A percentile compares a stretch with the other conserved stretches of the same genome.
These are phyloP conservation scores for Mormyrus lacerda DNA, from an alignment of 2,113 vertebrate species.

Conservation along the genomic window DNA sequence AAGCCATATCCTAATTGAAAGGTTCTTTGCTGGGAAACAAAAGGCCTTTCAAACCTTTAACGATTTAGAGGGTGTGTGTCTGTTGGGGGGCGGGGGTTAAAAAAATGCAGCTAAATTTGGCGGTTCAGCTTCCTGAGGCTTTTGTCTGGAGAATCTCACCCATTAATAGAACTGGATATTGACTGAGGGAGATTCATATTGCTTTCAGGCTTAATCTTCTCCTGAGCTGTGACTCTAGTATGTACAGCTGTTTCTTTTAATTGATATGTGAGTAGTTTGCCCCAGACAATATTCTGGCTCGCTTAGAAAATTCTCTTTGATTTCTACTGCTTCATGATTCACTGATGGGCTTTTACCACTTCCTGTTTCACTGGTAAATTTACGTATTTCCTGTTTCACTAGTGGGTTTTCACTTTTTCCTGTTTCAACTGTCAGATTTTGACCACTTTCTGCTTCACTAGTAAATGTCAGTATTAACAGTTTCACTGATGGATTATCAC, in stretches of 20 bases:
- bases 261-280: conserved; percentile 1
- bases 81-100: not conserved
- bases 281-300: not conserved
- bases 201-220: not conserved
- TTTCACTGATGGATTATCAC: not conserved
- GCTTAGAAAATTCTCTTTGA: not conserved
- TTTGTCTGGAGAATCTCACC: not conserved
- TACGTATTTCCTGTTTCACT: not conserved
- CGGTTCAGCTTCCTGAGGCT: not conserved
- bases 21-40: not conserved
- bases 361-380: not conserved
- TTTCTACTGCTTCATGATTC: not conserved
- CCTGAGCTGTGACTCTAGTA: not conserved
- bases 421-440: not conserved
- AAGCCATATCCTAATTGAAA: not conserved
- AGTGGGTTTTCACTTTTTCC: not conserved
- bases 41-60: conserved; percentile 1
- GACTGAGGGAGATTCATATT: not conserved
- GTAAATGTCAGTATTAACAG: not conserved
- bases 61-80: not conserved
- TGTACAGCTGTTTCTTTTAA: conserved; percentile 3
- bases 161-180: not conserved
- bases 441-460: not conserved
- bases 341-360: not conserved
- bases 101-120: not conserved